A percentile compares a stretch with the other conserved stretches of the same genome.
Conservation (phyloP, 2,113 vertebrate genomes). For the Vimba vimba region DNA sequence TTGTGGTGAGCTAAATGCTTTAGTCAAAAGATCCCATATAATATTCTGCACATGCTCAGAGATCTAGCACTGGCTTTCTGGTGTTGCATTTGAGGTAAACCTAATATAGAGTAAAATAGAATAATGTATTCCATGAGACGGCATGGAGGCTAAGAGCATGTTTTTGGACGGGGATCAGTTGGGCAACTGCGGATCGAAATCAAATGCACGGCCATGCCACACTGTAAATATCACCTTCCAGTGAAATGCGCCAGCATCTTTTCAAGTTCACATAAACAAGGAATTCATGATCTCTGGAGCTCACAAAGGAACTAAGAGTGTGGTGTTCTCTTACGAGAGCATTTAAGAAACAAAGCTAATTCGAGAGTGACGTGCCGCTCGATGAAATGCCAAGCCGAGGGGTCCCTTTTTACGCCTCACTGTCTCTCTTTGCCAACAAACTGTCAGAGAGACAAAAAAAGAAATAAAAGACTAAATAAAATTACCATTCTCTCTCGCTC, state of each 20-base stretch:
- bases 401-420: neutral
- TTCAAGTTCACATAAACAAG: slow-evolving; percentile 53
- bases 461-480: slow-evolving; percentile 51
- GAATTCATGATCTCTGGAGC: slow-evolving; percentile 44
- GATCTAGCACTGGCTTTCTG: slow-evolving; percentile 61
- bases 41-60: slow-evolving; percentile 65
- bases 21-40: slow-evolving; percentile 61
- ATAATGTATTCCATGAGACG: slow-evolving; percentile 66
- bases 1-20: slow-evolving; percentile 62
- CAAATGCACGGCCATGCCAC: slow-evolving; percentile 44
- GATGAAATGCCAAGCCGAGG: slow-evolving; percentile 20
- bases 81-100: slow-evolving; percentile 64
- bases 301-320: slow-evolving; percentile 21
- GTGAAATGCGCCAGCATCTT: slow-evolving; percentile 39
- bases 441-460: slow-evolving; percentile 43
- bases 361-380: slow-evolving; percentile 1
- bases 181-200: slow-evolving; percentile 50
- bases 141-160: slow-evolving; percentile 58
- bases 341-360: slow-evolving; percentile 17
- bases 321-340: neutral
- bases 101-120: slow-evolving; percentile 65
- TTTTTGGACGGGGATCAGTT: slow-evolving; percentile 58
- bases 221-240: slow-evolving; percentile 55
- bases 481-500: slow-evolving; percentile 83
- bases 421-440: slow-evolving; percentile 7